Percentiles rank a stretch among this genome's conserved stretches.
phyloP scores from a whole-genome alignment of 2,888 invertebrate species.

The Caradrina clavipalpis region DNA sequence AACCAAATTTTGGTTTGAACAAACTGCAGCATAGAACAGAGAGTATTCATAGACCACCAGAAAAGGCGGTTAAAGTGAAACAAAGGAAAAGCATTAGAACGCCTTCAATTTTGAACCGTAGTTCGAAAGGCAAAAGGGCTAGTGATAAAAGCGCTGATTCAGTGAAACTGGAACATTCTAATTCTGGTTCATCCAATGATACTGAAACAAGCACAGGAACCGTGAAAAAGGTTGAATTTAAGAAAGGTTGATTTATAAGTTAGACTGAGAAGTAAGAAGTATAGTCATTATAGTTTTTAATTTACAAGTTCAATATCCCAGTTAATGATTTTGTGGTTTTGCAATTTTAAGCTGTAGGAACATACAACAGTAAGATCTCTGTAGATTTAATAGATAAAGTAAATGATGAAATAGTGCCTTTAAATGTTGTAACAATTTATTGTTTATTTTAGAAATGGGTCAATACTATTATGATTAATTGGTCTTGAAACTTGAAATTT shows the following conservation, averaged over 20 bases:
- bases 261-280: slow-evolving; percentile 37
- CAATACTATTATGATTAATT: not conserved
- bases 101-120: slow-evolving; percentile 76
- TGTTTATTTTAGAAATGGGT: not conserved
- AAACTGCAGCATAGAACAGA: slow-evolving; percentile 86
- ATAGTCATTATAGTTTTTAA: slow-evolving; percentile 18
- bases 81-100: slow-evolving; percentile 80
- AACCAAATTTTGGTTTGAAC: slow-evolving; percentile 84
- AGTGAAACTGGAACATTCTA: slow-evolving; percentile 87
- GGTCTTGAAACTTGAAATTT: not conserved
- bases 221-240: slow-evolving; percentile 82
- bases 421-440: not conserved
- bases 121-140: slow-evolving; percentile 72
- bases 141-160: slow-evolving; percentile 72
- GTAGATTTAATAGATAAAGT: slow-evolving; percentile 49
- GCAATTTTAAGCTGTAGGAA: slow-evolving; percentile 29
- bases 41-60: slow-evolving; percentile 84
- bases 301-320: slow-evolving; percentile 19
- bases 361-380: slow-evolving; percentile 56
- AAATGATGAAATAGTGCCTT: not conserved
- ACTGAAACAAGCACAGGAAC: slow-evolving; percentile 89
- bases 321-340: slow-evolving; percentile 17
- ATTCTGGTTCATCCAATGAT: slow-evolving; percentile 91
- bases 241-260: slow-evolving; percentile 65
- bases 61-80: slow-evolving; percentile 84